Base-by-base conservation (phyloP, 92 coral and sea anemone species). In the Siderastrea siderea region DNA sequence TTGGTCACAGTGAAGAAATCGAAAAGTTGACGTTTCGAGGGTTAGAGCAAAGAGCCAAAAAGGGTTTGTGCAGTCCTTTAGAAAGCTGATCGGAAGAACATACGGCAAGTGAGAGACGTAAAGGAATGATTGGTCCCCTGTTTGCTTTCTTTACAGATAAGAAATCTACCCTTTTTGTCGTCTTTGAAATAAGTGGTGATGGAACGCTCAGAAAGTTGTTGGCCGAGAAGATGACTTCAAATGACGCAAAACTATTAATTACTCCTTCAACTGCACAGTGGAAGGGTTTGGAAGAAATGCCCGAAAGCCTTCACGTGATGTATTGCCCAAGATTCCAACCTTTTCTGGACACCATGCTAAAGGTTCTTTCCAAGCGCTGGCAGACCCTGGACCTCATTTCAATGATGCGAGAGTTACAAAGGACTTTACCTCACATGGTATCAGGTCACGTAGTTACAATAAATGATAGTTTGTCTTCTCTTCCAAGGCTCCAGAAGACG, bases 291-390 rank as follows among this genome's bases (percentile, higher is more conserved):
- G 12, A 45, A 16, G 19, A n/a, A 46, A 17, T 5, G 1, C 43
- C 50, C 45, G 83, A 78, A 48, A 47, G 15, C 3, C 83, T 78
- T 61, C 45, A 46, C 62, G 57, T 78, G 50, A 1, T 1, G 47
- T 50, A 5, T 26, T 3, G 16, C 10, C 7, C 46, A 6, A 1
- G 16, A 5, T 0, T 2, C 0, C 51, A 47, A 1, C 0, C 3
- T 2, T 17, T 4, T 15, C 11, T 3, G 1, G 0, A 1, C 46
- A 47, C 7, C 11, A n/a, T 79, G 54, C 60, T 79, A 47, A 26
- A 47, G 5, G 53, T 79, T 63, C 68, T 79, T 12, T 62, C 26
- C 71, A 79, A 60, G 72, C 83, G 81, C 46, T 77, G 81, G 81
- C 81, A 59, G 16, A 58, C 69, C 1, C 48, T 44, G 68, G 81